Conservation (phyloP, 2,888 invertebrate species). For the Calameuta filiformis region DNA sequence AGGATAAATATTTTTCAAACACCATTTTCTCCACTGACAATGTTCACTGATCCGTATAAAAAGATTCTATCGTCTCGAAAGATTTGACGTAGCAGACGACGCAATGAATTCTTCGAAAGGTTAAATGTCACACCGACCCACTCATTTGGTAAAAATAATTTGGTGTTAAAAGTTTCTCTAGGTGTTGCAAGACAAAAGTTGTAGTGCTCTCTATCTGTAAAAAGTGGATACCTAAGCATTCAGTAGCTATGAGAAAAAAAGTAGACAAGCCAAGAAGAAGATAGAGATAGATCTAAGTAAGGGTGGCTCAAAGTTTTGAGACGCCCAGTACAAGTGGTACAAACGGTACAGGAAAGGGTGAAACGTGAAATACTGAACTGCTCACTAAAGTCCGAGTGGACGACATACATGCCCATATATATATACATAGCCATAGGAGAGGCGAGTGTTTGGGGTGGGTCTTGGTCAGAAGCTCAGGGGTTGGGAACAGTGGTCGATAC, state of each 20-base stretch:
- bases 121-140: background rate
- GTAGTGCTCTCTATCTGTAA: background rate
- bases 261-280: background rate
- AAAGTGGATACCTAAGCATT: background rate
- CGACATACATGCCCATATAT: background rate
- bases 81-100: background rate
- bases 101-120: background rate
- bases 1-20: background rate
- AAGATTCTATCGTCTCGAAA: background rate
- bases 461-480: conserved; percentile 28
- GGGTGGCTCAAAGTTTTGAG: background rate
- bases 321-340: background rate
- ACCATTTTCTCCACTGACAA: background rate
- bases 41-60: background rate
- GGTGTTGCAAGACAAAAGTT: background rate
- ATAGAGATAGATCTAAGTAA: background rate
- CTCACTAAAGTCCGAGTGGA: background rate
- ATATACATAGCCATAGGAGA: background rate
- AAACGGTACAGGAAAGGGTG: background rate
- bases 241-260: background rate
- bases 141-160: background rate
- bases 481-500: conserved; percentile 46
- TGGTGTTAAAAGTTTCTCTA: background rate
- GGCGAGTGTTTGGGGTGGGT: conserved; percentile 19
- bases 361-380: background rate